Base-by-base conservation (phyloP, 2,888 invertebrate species). In the Tipula lateralis region DNA sequence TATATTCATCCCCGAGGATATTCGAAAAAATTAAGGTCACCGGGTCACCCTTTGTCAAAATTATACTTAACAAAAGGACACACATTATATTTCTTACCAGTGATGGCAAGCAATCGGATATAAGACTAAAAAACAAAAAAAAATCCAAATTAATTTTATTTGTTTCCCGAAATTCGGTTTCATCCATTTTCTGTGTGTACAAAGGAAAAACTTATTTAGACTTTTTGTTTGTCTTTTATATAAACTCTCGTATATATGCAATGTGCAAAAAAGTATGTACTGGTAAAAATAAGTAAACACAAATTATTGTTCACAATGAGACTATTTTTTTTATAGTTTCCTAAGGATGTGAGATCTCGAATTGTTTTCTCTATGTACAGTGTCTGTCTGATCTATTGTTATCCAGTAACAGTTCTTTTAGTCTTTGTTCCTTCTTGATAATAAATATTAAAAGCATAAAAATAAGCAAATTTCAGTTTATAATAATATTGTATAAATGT, bases 351-450 rank as follows among this genome's bases (percentile, higher is more conserved):
- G 66, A 66, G 19, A 66, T 66, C 66, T 24, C 19, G 66, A 66
- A 66, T 24, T 66, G 24, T 66, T 66, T 66, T 66, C 66, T 66
- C 2, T 66, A 24, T 24, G 66, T 24, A 66, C 24, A 66, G 66
- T 66, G 66, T 66, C 66, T 66, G 66, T 66, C 66, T 66, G 66
- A 66, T 66, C 66, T 66, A 66, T 66, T 66, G 66, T 66, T 66
- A 66, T 66, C 66, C 66, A 24, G 24, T 66, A n/a, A n/a, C 16
- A 16, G 44, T 44, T 44, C 39, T 44, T 44, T 44, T 44, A 44
- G 44, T 44, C 44, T 19, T 66, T 24, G 66, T 66, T 66, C 66
- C 66, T 66, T 66, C 66, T 66, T 66, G 66, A 66, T 66, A 66
- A 66, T 66, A 66, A 66, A 66, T 66, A 66, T 66, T 66, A 66